Evolutionary conservation across 2,113 vertebrate genomes (phyloP), one percentile per base, ranked within the genome.

Genomic region (Setophaga kirtlandii): DNA sequence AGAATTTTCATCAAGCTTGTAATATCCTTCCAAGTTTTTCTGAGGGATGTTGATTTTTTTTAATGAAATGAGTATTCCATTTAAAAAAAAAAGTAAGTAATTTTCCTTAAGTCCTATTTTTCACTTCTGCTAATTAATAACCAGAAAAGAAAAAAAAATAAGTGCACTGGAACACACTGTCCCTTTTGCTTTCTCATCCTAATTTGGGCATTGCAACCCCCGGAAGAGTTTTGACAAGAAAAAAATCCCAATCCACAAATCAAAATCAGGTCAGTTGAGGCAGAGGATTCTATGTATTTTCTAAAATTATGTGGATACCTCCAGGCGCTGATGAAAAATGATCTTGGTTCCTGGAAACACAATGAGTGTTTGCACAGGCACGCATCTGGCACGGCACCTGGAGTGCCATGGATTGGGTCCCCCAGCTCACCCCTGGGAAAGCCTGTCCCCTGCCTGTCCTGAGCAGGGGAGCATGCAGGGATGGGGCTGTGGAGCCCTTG

Each of bases 221-320:
- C 78, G 0, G 56, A 88, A 95, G 95, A 81, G 42, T 69, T 94
- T 58, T 80, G 59, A 41, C 17, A 67, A 86, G 92, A 47, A 96
- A 95, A 86, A 92, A 83, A 71, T 93, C 95, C 89, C 95, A 97
- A 93, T 94, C 86, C 94, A 91, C 93, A 96, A 96, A 96, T 97
- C 94, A 97, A 97, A 96, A 97, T 96, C 91, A 95, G 87, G 94
- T 96, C 95, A 96, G 79, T 47, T 83, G 91, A 96, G 91, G 92
- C 23, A 6, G 87, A 80, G 33, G 63, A 83, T 95, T 71, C 67
- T 85, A 59, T 55, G 77, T 63, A 74, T 91, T 95, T 96, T 94
- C 93, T 93, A 95, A 95, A 97, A 94, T 96, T 95, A 91, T 0
- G 39, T 91, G 82, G 78, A 96, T 96, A 93, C 89, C 95, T 94